phyloP scores from a whole-genome alignment of 2,113 vertebrate genomes.

The Otus sunia region DNA sequence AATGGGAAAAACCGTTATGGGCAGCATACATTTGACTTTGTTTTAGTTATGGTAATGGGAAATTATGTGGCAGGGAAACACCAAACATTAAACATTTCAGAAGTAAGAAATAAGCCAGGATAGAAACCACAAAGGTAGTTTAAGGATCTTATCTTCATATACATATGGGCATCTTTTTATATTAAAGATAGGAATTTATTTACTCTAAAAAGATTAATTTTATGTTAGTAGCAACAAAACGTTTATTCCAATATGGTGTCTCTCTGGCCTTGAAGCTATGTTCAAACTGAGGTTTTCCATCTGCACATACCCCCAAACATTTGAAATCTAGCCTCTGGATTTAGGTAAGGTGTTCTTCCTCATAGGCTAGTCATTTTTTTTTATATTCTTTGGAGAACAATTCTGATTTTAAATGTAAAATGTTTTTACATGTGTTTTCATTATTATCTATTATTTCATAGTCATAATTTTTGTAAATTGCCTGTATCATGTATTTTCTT shows the following conservation, averaged over 20 bases:
- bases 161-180: not conserved
- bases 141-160: not conserved
- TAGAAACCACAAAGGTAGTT: not conserved
- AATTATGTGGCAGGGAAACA: not conserved
- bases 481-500: not conserved
- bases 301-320: not conserved
- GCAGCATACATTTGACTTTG: not conserved
- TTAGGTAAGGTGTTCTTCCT: not conserved
- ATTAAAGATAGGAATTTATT: not conserved
- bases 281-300: not conserved
- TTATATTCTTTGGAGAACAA: not conserved
- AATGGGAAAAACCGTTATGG: not conserved
- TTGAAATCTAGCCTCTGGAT: not conserved
- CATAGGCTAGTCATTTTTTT: not conserved
- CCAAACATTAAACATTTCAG: not conserved
- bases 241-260: not conserved
- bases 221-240: not conserved
- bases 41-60: not conserved
- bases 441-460: not conserved
- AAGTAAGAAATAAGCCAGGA: not conserved
- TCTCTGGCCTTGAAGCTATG: not conserved
- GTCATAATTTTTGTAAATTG: not conserved
- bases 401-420: not conserved
- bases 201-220: not conserved
- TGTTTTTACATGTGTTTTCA: not conserved